Base-by-base conservation (phyloP, 2,888 invertebrate genomes). In the Atethmia centrago region DNA sequence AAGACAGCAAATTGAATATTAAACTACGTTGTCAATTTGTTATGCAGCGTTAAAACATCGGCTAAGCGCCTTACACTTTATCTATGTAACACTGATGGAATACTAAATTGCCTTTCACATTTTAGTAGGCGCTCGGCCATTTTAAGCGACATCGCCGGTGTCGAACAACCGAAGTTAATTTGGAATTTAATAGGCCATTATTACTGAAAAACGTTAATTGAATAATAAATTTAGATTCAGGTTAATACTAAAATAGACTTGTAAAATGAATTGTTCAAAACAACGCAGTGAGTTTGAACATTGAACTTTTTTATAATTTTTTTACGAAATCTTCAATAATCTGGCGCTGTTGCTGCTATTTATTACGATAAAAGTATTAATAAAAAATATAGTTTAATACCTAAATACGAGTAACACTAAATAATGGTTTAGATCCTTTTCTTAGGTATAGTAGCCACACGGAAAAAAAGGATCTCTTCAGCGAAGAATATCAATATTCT, bases 1-100 rank as follows among this genome's bases (percentile, higher is more conserved):
- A 84, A 76, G 84, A 78, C 55, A 68, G 49, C 79, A 85, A 88
- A 88, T 85, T 85, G 82, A 88, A 87, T 85, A 87, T 80, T 87
- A 82, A 88, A 86, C 80, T 77, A 77, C 71, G 77, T 79, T 81
- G 79, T 83, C 80, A 87, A 88, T 87, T 88, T 86, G 80, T 80
- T 85, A 85, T 78, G 80, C 83, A 82, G 82, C 70, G 77, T 74
- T 84, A 87, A 76, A 84, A 79, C 78, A 79, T 71, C 31, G 31
- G 53, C 74, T 80, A 85, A 88, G 86, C 85, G 87, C 88, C 88
- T 86, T 79, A 84, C 82, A 87, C 76, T 83, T 85, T 87, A 85
- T 84, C 88, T 77, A 79, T 74, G 73, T 79, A 83, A 62, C 83
- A 75, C 79, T 80, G 85, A 82, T 80, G 72, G 83, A 88, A 88